These are phyloP conservation scores for Amphiura filiformis DNA, from an alignment of 35 echinoderm and acorn worm species.

Conservation along the genomic window DNA sequence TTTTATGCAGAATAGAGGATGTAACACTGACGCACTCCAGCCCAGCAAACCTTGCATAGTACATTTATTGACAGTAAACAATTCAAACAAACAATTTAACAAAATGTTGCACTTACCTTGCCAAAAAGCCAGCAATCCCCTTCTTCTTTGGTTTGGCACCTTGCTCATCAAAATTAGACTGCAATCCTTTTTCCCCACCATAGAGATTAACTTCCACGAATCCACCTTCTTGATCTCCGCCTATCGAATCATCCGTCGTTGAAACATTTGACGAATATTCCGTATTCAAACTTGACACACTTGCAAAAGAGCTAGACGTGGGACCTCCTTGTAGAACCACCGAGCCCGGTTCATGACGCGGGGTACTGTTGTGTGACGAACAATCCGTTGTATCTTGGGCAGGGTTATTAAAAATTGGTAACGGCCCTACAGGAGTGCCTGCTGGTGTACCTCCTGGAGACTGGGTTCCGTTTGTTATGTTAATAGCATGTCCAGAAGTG, in stretches of 20 bases:
- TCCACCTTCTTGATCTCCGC: slow-evolving; percentile 4
- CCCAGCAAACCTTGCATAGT: too few species aligned
- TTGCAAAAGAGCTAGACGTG: slow-evolving; percentile 21
- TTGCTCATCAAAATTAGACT: background rate
- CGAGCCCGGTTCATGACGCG: slow-evolving; percentile 1
- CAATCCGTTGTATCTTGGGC: background rate
- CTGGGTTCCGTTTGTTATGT: background rate
- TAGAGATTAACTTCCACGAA: slow-evolving; percentile 27
- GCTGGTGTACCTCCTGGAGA: background rate
- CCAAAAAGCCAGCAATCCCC: slow-evolving; percentile 29
- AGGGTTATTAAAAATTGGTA: background rate
- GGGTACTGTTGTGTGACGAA: background rate
- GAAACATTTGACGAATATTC: slow-evolving; percentile 18
- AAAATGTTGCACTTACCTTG: slow-evolving; percentile 30
- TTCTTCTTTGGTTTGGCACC: slow-evolving; percentile 33
- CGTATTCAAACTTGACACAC: slow-evolving; percentile 29
- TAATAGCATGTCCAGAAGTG: background rate
- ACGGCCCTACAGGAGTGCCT: background rate
- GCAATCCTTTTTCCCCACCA: background rate
- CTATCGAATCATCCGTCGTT: slow-evolving; percentile 10
- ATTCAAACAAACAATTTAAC: too few species aligned
- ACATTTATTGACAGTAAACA: too few species aligned
- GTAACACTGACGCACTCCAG: too few species aligned
- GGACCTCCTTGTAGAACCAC: background rate
- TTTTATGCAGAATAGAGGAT: too few species aligned